Base-by-base conservation (phyloP, 2,888 invertebrate species). In the Acrobasis suavella region DNA sequence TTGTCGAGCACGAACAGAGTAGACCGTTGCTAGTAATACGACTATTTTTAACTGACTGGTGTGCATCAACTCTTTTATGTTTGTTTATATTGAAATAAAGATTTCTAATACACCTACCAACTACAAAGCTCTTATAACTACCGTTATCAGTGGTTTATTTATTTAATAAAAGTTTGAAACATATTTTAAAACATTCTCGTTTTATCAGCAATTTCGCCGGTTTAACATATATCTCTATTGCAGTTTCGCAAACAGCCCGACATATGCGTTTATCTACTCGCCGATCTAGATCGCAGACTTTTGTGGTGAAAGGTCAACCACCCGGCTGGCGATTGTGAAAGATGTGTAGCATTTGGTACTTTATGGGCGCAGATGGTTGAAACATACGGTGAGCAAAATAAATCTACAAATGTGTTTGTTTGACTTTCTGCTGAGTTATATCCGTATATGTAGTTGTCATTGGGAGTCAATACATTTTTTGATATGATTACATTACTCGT, bases 241-340 rank as follows among this genome's bases (percentile, higher is more conserved):
- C 9, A 49, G 32, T 60, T 60, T 80, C 80, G 81, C 67, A 84
- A 85, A 66, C 17, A 32, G 73, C 73, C 68, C 67, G 75, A 76
- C 78, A 80, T 72, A 80, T 75, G 76, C 76, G 76, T 80, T 81
- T 84, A 87, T 88, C 86, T 81, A 72, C 56, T 52, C 22, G 22
- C 73, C 69, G 79, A 90, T 89, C 89, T 89, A 88, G 88, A 87
- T 85, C 86, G 76, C 66, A 83, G 81, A 88, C 85, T 85, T 84
- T 85, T 80, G 85, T 81, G 77, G 83, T 78, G 86, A 90, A 89
- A 91, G 89, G 89, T 90, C 87, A 86, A 66, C 69, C 70, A 82
- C 86, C 78, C 78, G 83, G 79, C 80, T 71, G 69, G 66, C 62
- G 62, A 68, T 80, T 78, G 82, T 73, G 80, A 70, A 83, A 80